These are phyloP conservation scores for Cacatua alba DNA, from an alignment of 2,113 vertebrate genomes.

Conservation along the genomic window DNA sequence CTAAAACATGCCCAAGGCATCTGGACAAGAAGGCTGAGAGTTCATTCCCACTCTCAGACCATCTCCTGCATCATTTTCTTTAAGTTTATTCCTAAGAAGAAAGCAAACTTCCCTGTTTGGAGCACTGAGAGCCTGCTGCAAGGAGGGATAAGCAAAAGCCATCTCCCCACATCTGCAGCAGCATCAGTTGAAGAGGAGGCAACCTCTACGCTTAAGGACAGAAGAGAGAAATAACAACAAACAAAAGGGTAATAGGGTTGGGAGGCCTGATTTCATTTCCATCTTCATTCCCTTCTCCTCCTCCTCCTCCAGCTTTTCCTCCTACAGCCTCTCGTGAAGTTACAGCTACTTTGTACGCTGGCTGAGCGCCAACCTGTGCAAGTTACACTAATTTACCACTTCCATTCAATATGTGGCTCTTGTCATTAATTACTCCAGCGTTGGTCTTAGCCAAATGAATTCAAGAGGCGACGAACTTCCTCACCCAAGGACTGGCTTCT, in stretches of 20 bases:
- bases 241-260: neutral
- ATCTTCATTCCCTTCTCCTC: constrained; percentile 23
- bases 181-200: constrained; percentile 17
- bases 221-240: neutral
- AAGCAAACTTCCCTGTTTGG: neutral
- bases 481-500: neutral
- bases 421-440: constrained; percentile 5
- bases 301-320: constrained; percentile 57
- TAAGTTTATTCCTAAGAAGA: neutral
- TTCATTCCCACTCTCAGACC: neutral
- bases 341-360: constrained; percentile 6
- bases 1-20: fast-evolving
- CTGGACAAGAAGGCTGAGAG: neutral
- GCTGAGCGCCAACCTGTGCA: neutral
- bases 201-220: neutral
- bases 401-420: neutral
- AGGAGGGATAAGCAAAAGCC: neutral
- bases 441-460: neutral
- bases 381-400: neutral
- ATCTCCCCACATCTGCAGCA: neutral
- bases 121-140: neutral
- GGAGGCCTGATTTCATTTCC: neutral
- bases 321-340: constrained; percentile 20
- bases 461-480: neutral
- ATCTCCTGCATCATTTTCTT: neutral